These are phyloP conservation scores for Drosophila seguyi DNA, from an alignment of 1,140 invertebrate genomes.

Conservation along the genomic window DNA sequence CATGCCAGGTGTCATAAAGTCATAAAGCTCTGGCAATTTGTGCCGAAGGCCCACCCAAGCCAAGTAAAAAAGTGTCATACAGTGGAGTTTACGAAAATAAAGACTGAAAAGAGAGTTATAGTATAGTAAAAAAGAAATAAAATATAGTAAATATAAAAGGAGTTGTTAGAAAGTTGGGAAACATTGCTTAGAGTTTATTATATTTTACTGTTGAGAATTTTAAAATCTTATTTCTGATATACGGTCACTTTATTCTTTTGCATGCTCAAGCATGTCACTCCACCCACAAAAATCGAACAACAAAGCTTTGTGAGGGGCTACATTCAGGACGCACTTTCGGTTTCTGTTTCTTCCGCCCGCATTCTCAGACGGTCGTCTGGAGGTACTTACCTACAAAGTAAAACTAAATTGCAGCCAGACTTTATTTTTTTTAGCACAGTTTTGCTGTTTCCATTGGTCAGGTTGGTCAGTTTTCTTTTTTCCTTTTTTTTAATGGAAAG, in stretches of 20 bases:
- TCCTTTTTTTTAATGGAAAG: conserved; percentile 48
- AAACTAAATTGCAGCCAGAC: conserved; percentile 1
- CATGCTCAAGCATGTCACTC: background rate
- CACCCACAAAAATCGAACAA: background rate
- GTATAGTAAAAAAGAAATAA: background rate
- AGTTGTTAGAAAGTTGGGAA: background rate
- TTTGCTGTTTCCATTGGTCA: conserved; percentile 21
- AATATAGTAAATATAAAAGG: no score
- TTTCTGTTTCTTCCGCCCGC: conserved; percentile 46
- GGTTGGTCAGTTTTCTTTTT: conserved; percentile 12
- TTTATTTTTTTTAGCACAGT: conserved; percentile 13
- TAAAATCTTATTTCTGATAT: no score
- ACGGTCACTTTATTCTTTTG: background rate
- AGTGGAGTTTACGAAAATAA: conserved; percentile 1
- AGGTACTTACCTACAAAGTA: background rate
- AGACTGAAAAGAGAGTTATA: background rate
- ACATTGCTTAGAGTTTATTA: no score
- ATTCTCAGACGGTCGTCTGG: conserved; percentile 63
- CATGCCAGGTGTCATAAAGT: conserved; percentile 57
- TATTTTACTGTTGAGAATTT: no score
- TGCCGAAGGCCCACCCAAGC: conserved; percentile 26
- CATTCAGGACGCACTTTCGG: conserved; percentile 53
- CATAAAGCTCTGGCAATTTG: conserved; percentile 48
- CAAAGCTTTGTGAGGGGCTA: background rate
- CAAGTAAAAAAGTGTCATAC: conserved; percentile 10